These are phyloP conservation scores for Pantherophis vulpinus DNA, from an alignment of 2,797 vertebrate species.

Conservation along the genomic window DNA sequence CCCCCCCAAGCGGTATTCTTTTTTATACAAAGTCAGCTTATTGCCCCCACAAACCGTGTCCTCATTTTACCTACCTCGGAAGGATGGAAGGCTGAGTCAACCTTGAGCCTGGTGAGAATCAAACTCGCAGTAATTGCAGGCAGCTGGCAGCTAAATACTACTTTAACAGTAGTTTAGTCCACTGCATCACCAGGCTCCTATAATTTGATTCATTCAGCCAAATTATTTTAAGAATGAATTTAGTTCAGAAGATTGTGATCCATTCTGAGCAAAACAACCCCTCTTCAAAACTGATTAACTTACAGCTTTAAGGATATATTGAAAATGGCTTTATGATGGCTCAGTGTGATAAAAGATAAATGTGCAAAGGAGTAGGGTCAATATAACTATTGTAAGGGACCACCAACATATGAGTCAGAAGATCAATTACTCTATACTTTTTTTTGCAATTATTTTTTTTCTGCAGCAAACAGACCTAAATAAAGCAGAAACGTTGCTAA, in stretches of 20 bases:
- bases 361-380: conserved; percentile 7
- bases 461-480: conserved; percentile 31
- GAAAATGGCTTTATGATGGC: conserved; percentile 41
- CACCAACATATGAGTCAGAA: neutral
- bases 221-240: conserved; percentile 28
- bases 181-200: too few relatives aligned
- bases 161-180: too few relatives aligned
- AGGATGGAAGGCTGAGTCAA: too few relatives aligned
- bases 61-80: too few relatives aligned
- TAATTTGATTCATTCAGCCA: conserved; percentile 10
- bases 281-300: conserved; percentile 47
- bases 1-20: too few relatives aligned
- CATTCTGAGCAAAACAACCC: conserved; percentile 6
- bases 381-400: conserved; percentile 30
- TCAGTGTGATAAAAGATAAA: conserved; percentile 29
- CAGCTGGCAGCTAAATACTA: too few relatives aligned
- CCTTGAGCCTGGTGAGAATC: too few relatives aligned
- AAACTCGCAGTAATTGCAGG: too few relatives aligned
- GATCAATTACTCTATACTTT: conserved; percentile 2
- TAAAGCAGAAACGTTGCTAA: conserved; percentile 13
- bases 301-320: conserved; percentile 56
- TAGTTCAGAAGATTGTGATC: conserved; percentile 39
- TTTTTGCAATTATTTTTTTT: conserved; percentile 29
- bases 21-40: too few relatives aligned
- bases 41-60: too few relatives aligned